Evolutionary conservation across 2,797 vertebrate genomes (phyloP), one percentile per base, ranked within the genome.

Genomic region (Enteromius paludinosus): DNA sequence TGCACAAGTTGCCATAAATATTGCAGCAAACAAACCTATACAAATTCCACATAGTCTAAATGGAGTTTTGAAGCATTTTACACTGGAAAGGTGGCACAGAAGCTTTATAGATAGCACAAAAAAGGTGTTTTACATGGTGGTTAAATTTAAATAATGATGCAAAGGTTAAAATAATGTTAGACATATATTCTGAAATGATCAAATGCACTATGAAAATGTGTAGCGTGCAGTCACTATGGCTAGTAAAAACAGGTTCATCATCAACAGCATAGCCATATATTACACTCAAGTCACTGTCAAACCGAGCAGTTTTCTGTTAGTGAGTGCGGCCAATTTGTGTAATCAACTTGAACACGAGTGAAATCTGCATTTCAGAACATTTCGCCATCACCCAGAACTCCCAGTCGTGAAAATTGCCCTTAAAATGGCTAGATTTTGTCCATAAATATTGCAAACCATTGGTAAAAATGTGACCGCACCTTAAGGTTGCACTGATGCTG

Each of bases 401-500:
- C 38, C 6, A 17, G 28, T 38, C 20, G 56, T 5, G 4, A 1
- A 0, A 41, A 76, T 62, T 25, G 0, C 14, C 43, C 30, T 18
- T 20, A 23, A 62, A 61, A 43, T 9, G 0, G 25, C 15, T 18
- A 8, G 2, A 30, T 25, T 43, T 18, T 1, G 4, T 23, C 52
- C 54, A 75, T 14, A 14, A 64, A 47, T n/a, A 14, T 2, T 15
- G 52, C 49, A 20, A 7, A 17, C 1, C 10, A 72, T 56, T 9
- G 33, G 15, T 64, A n/a, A n/a, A 62, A 17, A n/a, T 15, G 12
- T 77, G 74, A 45, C 74, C 41, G 23, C 59, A 64, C 72, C 72
- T 64, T 62, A 49, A 64, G 43, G 30, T 71, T 54, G 47, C 71
- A 82, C 47, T 54, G 49, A 68, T 66, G 64, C 30, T 65, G 45